Conservation (phyloP, 2,888 invertebrate genomes). For the Thereva nobilitata region DNA sequence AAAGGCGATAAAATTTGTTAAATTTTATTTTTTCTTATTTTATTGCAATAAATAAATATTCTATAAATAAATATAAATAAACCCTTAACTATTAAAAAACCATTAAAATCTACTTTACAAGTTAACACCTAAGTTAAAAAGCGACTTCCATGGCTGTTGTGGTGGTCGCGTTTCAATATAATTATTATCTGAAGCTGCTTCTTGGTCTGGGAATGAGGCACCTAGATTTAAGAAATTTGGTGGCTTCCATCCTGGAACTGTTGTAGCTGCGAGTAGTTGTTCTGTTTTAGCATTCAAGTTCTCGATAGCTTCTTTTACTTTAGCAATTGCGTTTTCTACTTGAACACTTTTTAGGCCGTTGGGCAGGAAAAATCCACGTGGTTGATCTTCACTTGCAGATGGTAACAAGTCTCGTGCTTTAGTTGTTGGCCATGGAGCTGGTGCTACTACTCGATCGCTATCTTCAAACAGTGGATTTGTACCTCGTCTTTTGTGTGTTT, state of each 20-base stretch:
- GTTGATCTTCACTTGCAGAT: conserved; percentile 10
- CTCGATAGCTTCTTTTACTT: conserved; percentile 19
- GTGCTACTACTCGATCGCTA: background rate
- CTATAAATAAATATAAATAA: conserved; percentile 10
- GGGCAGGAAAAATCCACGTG: background rate
- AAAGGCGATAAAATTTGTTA: conserved; percentile 48
- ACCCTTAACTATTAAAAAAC: conserved; percentile 13
- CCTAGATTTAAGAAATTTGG: conserved; percentile 1
- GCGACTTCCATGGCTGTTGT: no score
- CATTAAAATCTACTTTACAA: no score
- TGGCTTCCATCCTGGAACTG: background rate
- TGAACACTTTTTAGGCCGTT: background rate
- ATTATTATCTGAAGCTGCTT: no score
- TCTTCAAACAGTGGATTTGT: conserved; percentile 15
- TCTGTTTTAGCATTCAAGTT: conserved; percentile 15
- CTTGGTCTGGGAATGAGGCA: background rate
- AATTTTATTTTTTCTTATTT: conserved; percentile 16
- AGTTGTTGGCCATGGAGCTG: conserved; percentile 5
- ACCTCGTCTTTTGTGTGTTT: conserved; percentile 14
- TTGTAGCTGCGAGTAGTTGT: conserved; percentile 21
- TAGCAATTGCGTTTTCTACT: conserved; percentile 23
- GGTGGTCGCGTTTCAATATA: no score
- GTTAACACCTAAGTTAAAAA: no score
- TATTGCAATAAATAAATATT: conserved; percentile 16
- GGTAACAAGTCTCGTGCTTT: conserved; percentile 5